Evolutionary conservation across 2,888 invertebrate genomes (phyloP).

Genomic region (Platycnemis pennipes): DNA sequence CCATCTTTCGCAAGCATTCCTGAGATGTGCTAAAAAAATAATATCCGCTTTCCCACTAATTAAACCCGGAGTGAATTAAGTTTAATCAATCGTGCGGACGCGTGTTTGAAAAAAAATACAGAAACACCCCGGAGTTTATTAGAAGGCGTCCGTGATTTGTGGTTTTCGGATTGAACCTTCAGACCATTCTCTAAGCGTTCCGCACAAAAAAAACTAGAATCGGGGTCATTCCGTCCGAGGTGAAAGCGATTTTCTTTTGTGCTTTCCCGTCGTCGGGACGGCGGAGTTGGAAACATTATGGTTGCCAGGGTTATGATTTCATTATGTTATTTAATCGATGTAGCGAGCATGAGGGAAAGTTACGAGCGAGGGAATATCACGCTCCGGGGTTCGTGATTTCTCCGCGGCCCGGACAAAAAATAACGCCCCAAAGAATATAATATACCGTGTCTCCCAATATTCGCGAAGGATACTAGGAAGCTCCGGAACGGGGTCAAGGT

Average conservation of each 20-base stretch:
- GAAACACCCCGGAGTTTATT: too few species aligned
- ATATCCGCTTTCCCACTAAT: too few species aligned
- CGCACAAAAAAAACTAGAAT: neutral
- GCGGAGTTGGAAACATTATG: neutral
- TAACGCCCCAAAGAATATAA: neutral
- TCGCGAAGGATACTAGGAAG: neutral
- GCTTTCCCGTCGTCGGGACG: neutral
- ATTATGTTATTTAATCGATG: constrained; percentile 2
- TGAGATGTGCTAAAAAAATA: too few species aligned
- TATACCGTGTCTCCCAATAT: neutral
- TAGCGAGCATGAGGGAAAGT: neutral
- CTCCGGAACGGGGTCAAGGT: constrained; percentile 10
- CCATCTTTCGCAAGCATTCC: too few species aligned
- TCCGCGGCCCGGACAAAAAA: neutral
- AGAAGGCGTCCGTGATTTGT: neutral
- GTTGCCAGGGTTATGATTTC: neutral
- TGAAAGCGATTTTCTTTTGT: neutral
- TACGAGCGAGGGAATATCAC: neutral
- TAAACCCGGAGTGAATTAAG: too few species aligned
- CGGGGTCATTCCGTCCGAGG: neutral
- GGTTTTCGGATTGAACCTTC: neutral
- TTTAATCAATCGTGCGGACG: too few species aligned
- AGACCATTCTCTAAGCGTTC: neutral
- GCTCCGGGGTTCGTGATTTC: neutral
- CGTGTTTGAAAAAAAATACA: too few species aligned